phyloP scores from a whole-genome alignment of 2,888 invertebrate genomes.

The Myopa tessellatipennis region DNA sequence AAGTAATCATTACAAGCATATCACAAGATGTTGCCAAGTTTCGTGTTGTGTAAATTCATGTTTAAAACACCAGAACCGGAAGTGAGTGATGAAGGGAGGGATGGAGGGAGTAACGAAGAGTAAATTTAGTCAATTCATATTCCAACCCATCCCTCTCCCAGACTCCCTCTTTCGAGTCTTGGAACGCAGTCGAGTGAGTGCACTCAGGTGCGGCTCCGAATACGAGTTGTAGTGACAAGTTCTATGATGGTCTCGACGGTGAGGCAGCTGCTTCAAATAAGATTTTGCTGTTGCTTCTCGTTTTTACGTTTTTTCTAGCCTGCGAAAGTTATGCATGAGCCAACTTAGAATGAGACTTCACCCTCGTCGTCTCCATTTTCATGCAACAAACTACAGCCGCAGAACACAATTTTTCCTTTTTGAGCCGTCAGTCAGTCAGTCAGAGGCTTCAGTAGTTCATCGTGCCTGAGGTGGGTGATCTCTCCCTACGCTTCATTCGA shows the following conservation, averaged over 20 bases:
- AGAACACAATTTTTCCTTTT: neutral
- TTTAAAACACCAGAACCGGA: conserved; percentile 20
- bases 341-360: neutral
- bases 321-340: conserved; percentile 16
- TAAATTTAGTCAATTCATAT: too few species aligned
- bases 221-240: neutral
- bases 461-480: too few species aligned
- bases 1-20: too few species aligned
- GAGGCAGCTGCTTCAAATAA: neutral
- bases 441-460: conserved; percentile 10
- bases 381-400: conserved; percentile 2
- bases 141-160: too few species aligned
- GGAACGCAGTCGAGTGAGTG: neutral
- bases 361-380: neutral
- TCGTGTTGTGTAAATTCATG: conserved; percentile 17
- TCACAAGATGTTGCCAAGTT: neutral
- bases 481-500: neutral
- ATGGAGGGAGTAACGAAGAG: neutral
- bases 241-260: neutral
- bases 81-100: neutral
- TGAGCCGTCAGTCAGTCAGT: neutral
- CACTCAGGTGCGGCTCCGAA: conserved; percentile 12
- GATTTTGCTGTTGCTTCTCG: neutral
- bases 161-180: neutral
- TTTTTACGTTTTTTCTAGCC: conserved; percentile 12